phyloP scores from a whole-genome alignment of 2,888 invertebrate species.

The Carcina quercana region DNA sequence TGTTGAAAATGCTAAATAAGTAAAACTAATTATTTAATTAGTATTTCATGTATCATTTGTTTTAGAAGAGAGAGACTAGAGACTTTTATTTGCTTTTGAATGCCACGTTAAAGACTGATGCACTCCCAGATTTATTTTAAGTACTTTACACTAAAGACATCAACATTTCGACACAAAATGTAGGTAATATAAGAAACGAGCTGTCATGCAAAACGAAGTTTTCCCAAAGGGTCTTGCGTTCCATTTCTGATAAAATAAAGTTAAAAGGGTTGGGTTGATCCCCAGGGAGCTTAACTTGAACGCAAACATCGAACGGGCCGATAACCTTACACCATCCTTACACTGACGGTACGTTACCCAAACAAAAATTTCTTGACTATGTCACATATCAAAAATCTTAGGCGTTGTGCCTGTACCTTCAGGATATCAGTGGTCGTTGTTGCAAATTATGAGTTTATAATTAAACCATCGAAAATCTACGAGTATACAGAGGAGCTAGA shows the following conservation, averaged over 20 bases:
- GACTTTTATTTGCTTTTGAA: too few species aligned
- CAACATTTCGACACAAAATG: slow-evolving; percentile 11
- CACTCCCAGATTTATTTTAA: slow-evolving; percentile 10
- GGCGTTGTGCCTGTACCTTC: neutral
- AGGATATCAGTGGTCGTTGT: too few species aligned
- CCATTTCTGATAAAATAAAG: slow-evolving; percentile 55
- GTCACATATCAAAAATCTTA: neutral
- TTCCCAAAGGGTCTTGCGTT: slow-evolving; percentile 36
- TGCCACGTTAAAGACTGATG: too few species aligned
- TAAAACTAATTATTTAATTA: too few species aligned
- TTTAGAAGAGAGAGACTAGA: too few species aligned
- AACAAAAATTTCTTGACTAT: slow-evolving; percentile 12
- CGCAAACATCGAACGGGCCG: slow-evolving; percentile 23
- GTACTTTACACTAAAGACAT: slow-evolving; percentile 12
- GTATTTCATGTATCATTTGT: too few species aligned
- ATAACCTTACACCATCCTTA: slow-evolving; percentile 20
- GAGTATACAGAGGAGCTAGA: too few species aligned
- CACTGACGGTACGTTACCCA: slow-evolving; percentile 13
- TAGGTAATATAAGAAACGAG: slow-evolving; percentile 25
- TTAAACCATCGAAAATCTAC: too few species aligned
- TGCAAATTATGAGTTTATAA: too few species aligned
- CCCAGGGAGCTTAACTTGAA: slow-evolving; percentile 28
- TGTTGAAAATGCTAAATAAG: too few species aligned
- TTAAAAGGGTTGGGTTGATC: slow-evolving; percentile 50
- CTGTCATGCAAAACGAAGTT: slow-evolving; percentile 45